Evolutionary conservation across 2,888 invertebrate genomes (phyloP).

Genomic region (Tipula lateralis): DNA sequence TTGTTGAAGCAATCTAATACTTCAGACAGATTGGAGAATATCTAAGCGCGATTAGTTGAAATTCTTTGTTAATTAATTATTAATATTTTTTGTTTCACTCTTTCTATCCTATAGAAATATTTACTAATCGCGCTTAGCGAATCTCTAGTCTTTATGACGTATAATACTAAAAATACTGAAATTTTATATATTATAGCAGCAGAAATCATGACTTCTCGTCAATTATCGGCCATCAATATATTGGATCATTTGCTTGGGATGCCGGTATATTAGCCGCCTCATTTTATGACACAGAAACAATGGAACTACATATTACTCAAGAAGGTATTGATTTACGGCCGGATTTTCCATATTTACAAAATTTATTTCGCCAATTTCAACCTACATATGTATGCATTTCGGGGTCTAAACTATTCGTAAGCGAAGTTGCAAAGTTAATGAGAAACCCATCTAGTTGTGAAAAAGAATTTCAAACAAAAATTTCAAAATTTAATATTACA

Average conservation of each 20-base stretch:
- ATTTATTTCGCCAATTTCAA: conserved; percentile 35
- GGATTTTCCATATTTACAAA: conserved; percentile 34
- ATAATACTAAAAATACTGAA: conserved; percentile 14
- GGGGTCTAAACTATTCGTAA: conserved; percentile 35
- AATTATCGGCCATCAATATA: conserved; percentile 30
- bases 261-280: conserved; percentile 34
- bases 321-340: conserved; percentile 35
- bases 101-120: no score
- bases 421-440: conserved; percentile 33
- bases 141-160: no score
- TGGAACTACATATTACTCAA: conserved; percentile 35
- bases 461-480: conserved; percentile 29
- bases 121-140: no score
- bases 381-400: conserved; percentile 34
- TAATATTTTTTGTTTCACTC: no score
- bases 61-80: no score
- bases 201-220: background rate
- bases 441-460: conserved; percentile 31
- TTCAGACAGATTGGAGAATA: no score
- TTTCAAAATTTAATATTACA: background rate
- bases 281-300: conserved; percentile 35
- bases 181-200: no score
- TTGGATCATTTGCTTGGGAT: conserved; percentile 36
- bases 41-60: no score
- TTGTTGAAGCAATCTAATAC: no score